Percentiles rank a stretch among this genome's conserved stretches.
Evolutionary conservation across 2,888 invertebrate species (phyloP).

Genomic region (Exephanes ischioxanthus): DNA sequence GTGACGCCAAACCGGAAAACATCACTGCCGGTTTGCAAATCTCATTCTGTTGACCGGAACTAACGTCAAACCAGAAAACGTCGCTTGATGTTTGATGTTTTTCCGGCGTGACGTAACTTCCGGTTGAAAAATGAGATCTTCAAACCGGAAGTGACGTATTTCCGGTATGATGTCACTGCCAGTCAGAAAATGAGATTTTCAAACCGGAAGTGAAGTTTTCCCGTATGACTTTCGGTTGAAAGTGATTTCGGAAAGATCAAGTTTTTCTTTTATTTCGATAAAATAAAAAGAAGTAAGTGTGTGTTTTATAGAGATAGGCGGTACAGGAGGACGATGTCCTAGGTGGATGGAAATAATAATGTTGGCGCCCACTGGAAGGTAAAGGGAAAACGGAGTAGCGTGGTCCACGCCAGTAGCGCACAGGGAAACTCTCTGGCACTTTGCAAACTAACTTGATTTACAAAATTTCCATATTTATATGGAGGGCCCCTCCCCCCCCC

Average conservation of each 20-base stretch:
- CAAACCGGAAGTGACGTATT: no score
- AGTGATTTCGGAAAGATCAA: neutral
- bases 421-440: conserved; percentile 68
- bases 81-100: no score
- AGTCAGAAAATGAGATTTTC: neutral
- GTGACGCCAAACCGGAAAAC: no score
- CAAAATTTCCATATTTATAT: conserved; percentile 81
- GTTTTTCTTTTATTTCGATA: neutral
- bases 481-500: conserved; percentile 50
- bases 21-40: no score
- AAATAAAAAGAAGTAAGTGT: conserved; percentile 17
- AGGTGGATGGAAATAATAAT: conserved; percentile 53
- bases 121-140: no score
- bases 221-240: neutral
- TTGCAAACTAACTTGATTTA: conserved; percentile 77
- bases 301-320: conserved; percentile 38
- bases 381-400: conserved; percentile 36
- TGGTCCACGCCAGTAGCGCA: conserved; percentile 48
- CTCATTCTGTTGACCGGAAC: no score
- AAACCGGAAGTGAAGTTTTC: neutral
- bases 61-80: no score
- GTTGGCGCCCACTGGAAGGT: conserved; percentile 36
- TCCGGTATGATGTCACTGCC: no score
- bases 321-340: conserved; percentile 30
- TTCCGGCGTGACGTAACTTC: no score